Evolutionary conservation across 92 coral and sea anemone genomes (phyloP).

Genomic region (Parazoanthus darwini): DNA sequence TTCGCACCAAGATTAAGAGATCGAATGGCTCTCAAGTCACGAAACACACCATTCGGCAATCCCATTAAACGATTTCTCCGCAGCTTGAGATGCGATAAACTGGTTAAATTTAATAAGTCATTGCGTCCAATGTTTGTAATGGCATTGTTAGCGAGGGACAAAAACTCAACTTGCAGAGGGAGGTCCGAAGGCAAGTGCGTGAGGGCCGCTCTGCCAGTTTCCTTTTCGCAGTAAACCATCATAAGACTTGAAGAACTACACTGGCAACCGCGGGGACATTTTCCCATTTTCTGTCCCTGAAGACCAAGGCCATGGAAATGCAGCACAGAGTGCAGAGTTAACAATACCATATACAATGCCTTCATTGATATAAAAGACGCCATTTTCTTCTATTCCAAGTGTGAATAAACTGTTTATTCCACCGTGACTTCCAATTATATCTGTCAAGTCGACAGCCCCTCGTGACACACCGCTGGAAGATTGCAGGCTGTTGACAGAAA

Average conservation of each 20-base stretch:
- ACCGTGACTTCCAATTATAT: slow-evolving; percentile 40
- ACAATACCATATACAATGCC: slow-evolving; percentile 36
- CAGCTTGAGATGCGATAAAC: slow-evolving; percentile 69
- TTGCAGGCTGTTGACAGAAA: slow-evolving; percentile 46
- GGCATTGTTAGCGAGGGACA: slow-evolving; percentile 74
- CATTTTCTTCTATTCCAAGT: slow-evolving; percentile 36
- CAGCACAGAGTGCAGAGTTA: slow-evolving; percentile 10
- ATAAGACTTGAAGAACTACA: slow-evolving; percentile 24
- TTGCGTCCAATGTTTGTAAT: slow-evolving; percentile 66
- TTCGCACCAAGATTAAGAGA: slow-evolving; percentile 86
- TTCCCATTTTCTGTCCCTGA: slow-evolving; percentile 18
- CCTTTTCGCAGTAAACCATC: slow-evolving; percentile 54
- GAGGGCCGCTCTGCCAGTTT: slow-evolving; percentile 33
- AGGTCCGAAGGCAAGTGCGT: slow-evolving; percentile 68
- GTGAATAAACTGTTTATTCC: slow-evolving; percentile 32
- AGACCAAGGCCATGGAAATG: slow-evolving; percentile 10
- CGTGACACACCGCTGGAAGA: slow-evolving; percentile 43
- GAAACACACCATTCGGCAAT: slow-evolving; percentile 79
- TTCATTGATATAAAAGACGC: slow-evolving; percentile 45
- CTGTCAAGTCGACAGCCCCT: slow-evolving; percentile 2
- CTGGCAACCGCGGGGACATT: slow-evolving; percentile 28
- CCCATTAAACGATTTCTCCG: slow-evolving; percentile 69
- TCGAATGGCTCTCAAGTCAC: slow-evolving; percentile 69
- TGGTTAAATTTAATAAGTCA: slow-evolving; percentile 73
- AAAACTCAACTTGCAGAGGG: slow-evolving; percentile 63